A percentile compares a stretch with the other conserved stretches of the same genome.
Conservation (phyloP, 2,797 vertebrate species). For the Gallirallus australis region DNA sequence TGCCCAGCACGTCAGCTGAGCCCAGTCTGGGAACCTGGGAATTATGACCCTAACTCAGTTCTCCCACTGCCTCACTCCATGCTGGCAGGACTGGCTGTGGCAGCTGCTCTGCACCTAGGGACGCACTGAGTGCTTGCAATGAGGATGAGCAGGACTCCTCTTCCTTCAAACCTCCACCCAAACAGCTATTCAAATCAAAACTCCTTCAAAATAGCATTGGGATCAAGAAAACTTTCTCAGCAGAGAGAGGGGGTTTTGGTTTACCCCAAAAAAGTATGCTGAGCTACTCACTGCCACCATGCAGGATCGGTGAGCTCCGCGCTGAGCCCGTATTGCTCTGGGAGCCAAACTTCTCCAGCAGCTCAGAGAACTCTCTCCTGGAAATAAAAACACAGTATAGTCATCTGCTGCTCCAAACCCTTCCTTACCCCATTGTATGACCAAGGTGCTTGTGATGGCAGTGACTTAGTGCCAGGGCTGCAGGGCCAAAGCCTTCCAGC, state of each 20-base stretch:
- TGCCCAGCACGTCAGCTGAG: background rate
- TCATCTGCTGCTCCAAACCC: background rate
- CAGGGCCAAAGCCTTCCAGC: rapidly evolving
- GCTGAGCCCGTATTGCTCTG: conserved; percentile 88
- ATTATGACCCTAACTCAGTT: rapidly evolving
- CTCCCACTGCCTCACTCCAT: background rate
- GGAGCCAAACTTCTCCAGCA: conserved; percentile 90
- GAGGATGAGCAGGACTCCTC: background rate
- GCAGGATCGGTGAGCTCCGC: conserved; percentile 86
- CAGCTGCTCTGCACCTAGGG: background rate
- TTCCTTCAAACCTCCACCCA: background rate
- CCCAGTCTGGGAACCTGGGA: background rate
- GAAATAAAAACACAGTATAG: background rate
- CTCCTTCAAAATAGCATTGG: background rate
- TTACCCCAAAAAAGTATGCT: background rate
- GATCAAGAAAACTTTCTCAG: background rate
- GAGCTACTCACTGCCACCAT: conserved; percentile 73
- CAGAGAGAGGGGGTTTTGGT: background rate
- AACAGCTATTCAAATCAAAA: background rate
- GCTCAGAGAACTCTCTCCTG: conserved; percentile 90
- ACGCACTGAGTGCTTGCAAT: background rate
- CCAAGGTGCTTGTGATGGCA: background rate
- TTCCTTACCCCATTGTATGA: background rate
- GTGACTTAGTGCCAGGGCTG: background rate
- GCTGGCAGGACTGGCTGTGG: background rate